Percentiles rank a stretch among this genome's conserved stretches.
phyloP scores from a whole-genome alignment of 1,140 invertebrate species.

The Berghia stephanieae region DNA sequence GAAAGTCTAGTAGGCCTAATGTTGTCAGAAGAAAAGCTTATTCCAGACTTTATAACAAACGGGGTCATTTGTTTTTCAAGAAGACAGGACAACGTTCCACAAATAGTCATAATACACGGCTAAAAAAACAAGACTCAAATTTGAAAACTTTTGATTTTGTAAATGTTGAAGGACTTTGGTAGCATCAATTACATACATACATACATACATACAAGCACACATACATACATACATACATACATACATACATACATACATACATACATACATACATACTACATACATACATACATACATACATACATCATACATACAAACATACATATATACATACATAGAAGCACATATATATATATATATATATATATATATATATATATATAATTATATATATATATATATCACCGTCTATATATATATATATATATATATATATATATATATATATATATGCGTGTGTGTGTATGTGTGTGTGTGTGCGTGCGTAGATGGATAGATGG shows the following conservation, averaged over 20 bases:
- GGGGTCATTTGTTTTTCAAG: background rate
- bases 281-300: no score
- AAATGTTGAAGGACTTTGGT: background rate
- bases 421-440: background rate
- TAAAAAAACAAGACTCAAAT: background rate
- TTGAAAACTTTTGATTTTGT: background rate
- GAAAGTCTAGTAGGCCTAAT: no score
- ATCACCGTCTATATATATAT: background rate
- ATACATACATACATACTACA: constrained; percentile 17
- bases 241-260: constrained; percentile 42
- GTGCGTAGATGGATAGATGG: no score
- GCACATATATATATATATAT: no score
- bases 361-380: background rate
- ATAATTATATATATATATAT: no score
- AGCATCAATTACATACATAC: background rate
- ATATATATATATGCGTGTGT: no score
- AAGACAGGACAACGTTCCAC: background rate
- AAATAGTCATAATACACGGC: background rate
- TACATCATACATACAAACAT: no score
- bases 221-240: constrained; percentile 39
- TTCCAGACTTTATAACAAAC: background rate
- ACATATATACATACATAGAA: no score
- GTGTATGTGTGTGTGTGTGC: no score
- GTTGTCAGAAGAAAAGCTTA: background rate
- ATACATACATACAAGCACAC: background rate